Base-by-base conservation (phyloP, 2,797 vertebrate species). In the Craterocephalus amniculus region DNA sequence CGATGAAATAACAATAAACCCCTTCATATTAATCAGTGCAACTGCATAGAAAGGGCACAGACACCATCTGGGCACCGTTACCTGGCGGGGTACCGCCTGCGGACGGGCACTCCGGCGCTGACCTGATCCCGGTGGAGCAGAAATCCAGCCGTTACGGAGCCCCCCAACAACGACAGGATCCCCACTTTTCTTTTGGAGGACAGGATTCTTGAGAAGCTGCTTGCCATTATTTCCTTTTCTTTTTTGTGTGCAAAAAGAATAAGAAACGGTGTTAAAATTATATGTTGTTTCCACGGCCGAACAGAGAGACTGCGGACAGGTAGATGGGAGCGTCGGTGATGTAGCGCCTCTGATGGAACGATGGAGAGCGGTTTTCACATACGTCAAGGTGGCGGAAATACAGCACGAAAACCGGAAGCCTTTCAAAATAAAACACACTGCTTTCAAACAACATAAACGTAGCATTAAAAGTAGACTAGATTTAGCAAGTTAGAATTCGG, bases 61-160 rank as follows among this genome's bases (percentile, higher is more conserved):
- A 4, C 3, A 6, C 8, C 16, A 36, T 24, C 3, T 4, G 35
- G 12, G 6, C 34, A 29, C 5, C 22, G 61, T 76, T 95, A 99
- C 97, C 97, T 98, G 77, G 97, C 93, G 31, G 97, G 97, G 91
- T 97, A 99, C 9, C 89, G 88, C 88, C 96, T 96, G 59, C 96
- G 94, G 18, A 91, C 92, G 0, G 92, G 89, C 18, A 68, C 54
- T 20, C 89, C 92, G 18, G 96, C 96, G 84, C 81, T 91, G 83
- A 96, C 89, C 51, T 92, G 80, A n/a, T 97, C 95, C 83, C 95
- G 94, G 76, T 90, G 90, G 64, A 97, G 91, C 58, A 97, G 91
- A 65, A 95, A 87, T 0, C 95, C 96, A 2, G 94, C 94, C 6
- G 95, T 92, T 9, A 96, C 87, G 2, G 97, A 97, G 1, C 97